Base-by-base conservation (phyloP, 2,113 vertebrate genomes). In the Macaca nemestrina region DNA sequence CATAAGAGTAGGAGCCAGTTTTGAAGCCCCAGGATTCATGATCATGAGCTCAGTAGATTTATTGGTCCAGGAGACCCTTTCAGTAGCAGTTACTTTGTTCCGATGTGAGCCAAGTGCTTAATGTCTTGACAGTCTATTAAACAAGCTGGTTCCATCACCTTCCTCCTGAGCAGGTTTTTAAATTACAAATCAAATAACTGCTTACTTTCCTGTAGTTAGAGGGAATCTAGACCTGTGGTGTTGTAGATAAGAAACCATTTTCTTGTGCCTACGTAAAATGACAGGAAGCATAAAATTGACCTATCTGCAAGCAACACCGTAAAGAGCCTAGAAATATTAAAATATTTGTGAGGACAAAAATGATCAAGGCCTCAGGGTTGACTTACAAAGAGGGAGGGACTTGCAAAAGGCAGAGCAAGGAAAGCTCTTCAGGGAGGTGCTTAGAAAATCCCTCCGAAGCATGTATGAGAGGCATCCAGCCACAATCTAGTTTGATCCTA, bases 111-210 rank as follows among this genome's bases (percentile, higher is more conserved):
- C 38, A 61, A 9, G 67, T 61, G 40, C 30, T 68, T 84, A 40
- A 40, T 68, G 17, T 64, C 45, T 88, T 68, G 7, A 61, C n/a
- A 17, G 57, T 43, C 17, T 78, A 5, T 13, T 6, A 35, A 32
- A 35, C 38, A 48, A 64, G 13, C 38, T 90, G 30, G 9, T 32
- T 82, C 78, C 8, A 4, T 67, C 16, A 2, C 67, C 79, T 64
- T 93, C 30, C 81, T 85, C 23, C 55, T 17, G 12, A 86, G 32
- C 52, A n/a, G 73, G 55, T 32, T 86, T 88, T 95, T 75, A n/a
- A 95, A 50, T 88, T 78, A 68, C 25, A 64, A 25, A 64, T 55
- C 25, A 64, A 38, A 22, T 76, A 70, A 17, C 73, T 81, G 23
- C 35, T 83, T 27, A 0, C 13, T 96, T 45, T 59, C 55, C 59